Conservation (phyloP, 1,140 invertebrate genomes). For the Bombus superbus region DNA sequence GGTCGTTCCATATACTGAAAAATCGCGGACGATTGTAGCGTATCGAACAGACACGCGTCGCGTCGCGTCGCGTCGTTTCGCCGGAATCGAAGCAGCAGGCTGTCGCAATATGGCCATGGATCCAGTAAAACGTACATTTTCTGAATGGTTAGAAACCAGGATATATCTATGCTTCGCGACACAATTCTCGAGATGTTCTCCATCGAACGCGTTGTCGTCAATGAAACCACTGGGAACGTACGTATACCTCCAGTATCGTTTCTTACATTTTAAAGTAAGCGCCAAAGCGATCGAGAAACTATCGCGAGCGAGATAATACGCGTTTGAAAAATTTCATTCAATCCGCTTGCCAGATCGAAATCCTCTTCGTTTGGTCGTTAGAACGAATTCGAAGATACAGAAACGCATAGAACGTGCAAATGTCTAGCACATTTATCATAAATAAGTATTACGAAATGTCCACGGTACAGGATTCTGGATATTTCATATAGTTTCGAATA, state of each 20-base stretch:
- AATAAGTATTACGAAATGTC: too few species aligned
- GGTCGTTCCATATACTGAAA: conserved; percentile 5
- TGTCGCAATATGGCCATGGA: conserved; percentile 9
- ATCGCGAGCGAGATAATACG: not conserved
- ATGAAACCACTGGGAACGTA: not conserved
- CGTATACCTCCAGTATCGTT: not conserved
- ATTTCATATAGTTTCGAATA: too few species aligned
- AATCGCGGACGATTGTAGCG: conserved; percentile 16
- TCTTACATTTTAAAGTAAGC: conserved; percentile 2
- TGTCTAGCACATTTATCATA: too few species aligned
- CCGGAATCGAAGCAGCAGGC: conserved; percentile 19
- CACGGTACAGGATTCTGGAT: too few species aligned
- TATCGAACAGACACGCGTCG: conserved; percentile 21
- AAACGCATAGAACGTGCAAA: too few species aligned
- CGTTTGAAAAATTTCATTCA: too few species aligned
- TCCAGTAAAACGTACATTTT: conserved; percentile 44
- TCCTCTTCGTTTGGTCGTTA: too few species aligned
- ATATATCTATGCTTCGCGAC: conserved; percentile 6
- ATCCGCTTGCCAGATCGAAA: too few species aligned
- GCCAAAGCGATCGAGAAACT: not conserved
- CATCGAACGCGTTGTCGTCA: not conserved
- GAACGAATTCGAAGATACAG: too few species aligned
- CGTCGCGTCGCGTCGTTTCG: not conserved
- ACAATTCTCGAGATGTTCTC: conserved; percentile 33
- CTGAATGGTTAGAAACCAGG: conserved; percentile 37